A percentile compares a stretch with the other conserved stretches of the same genome.
Conservation (phyloP, 2,888 invertebrate species). For the Watsonalla cultraria region DNA sequence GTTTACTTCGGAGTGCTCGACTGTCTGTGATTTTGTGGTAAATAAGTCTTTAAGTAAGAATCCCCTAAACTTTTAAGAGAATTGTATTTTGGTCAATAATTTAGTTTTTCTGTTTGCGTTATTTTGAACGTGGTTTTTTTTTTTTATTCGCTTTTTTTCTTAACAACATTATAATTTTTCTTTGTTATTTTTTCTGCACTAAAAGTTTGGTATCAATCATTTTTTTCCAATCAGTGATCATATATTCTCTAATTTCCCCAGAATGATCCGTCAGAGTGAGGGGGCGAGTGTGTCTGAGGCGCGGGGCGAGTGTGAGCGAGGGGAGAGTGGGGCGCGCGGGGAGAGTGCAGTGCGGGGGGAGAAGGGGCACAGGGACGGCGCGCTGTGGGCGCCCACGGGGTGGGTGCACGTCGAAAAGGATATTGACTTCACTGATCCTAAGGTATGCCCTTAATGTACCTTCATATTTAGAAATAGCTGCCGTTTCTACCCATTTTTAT, state of each 20-base stretch:
- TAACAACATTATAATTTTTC: too few species aligned
- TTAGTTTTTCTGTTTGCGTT: too few species aligned
- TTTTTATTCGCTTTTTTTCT: too few species aligned
- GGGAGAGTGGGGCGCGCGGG: constrained; percentile 19
- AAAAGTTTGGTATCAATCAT: too few species aligned
- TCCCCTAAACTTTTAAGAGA: background rate
- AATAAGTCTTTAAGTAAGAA: too few species aligned
- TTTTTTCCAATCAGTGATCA: background rate
- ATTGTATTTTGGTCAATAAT: too few species aligned
- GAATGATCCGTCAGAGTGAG: constrained; percentile 72
- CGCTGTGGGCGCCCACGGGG: constrained; percentile 84
- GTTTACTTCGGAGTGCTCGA: background rate
- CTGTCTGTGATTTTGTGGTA: too few species aligned
- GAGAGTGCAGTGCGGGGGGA: constrained; percentile 29
- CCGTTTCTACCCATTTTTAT: too few species aligned
- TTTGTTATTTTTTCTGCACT: too few species aligned
- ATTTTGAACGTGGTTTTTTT: too few species aligned
- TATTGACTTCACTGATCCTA: constrained; percentile 87
- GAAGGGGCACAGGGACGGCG: constrained; percentile 74
- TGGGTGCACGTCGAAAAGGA: constrained; percentile 89
- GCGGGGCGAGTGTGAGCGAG: constrained; percentile 27
- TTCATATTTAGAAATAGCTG: too few species aligned
- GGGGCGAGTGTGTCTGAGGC: constrained; percentile 32
- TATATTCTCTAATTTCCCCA: constrained; percentile 19
- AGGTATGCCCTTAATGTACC: constrained; percentile 64